These are phyloP conservation scores for Eublepharis macularius DNA, from an alignment of 2,113 vertebrate genomes.

Conservation along the genomic window DNA sequence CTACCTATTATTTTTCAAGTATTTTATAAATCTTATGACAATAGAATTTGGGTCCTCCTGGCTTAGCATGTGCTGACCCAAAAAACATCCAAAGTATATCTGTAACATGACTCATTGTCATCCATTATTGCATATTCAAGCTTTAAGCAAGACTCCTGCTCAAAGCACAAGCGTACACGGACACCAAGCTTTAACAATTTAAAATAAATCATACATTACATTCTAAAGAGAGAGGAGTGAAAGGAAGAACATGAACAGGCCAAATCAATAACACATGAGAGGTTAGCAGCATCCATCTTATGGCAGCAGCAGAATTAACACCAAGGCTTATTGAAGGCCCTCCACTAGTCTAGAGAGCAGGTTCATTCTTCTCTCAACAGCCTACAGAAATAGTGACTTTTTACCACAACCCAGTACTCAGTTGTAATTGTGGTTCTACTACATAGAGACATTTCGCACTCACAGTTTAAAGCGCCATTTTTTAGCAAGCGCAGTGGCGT, in stretches of 20 bases:
- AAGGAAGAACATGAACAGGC: not conserved
- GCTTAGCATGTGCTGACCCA: too few species aligned
- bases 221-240: not conserved
- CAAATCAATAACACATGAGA: not conserved
- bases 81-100: too few species aligned
- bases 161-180: not conserved
- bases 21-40: too few species aligned
- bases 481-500: too few species aligned
- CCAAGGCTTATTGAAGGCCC: not conserved
- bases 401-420: not conserved
- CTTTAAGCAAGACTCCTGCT: not conserved
- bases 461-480: too few species aligned
- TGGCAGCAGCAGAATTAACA: not conserved
- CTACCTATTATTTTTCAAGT: too few species aligned
- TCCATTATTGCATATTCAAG: not conserved
- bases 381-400: not conserved
- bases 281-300: not conserved
- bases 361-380: not conserved
- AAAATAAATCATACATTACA: not conserved
- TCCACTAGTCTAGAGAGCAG: not conserved
- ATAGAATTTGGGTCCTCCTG: too few species aligned
- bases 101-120: not conserved
- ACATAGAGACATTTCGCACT: too few species aligned
- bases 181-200: not conserved
- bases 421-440: not conserved